Evolutionary conservation across 2,888 invertebrate genomes (phyloP), one percentile per base, ranked within the genome.

Genomic region (Agonum fuliginosum): DNA sequence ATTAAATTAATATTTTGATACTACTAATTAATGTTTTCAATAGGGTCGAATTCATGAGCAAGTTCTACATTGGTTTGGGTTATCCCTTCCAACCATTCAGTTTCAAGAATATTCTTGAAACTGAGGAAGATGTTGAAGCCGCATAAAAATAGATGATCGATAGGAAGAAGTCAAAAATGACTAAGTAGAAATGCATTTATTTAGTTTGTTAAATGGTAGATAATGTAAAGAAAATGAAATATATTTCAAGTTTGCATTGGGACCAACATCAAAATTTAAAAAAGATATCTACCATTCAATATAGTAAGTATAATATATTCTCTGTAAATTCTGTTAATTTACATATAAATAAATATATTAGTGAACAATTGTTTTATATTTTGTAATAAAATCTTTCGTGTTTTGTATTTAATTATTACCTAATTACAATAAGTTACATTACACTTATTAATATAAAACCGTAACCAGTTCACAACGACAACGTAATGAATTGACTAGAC

Each of bases 1-100:
- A 30, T 30, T 27, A 58, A 22, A n/a, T 12, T 19, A 22, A 10
- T 22, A 19, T n/a, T n/a, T n/a, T 10, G 24, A 22, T 58, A 3
- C 54, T 34, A 4, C n/a, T 34, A 8, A 24, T 62, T 30, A 6
- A 30, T 62, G 0, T 79, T 43, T 84, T 84, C n/a, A n/a, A 73
- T 84, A 95, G 95, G 95, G 97, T 97, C 83, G 97, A 97, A 87
- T 93, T 93, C 85, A 91, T 92, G 87, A 91, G 90, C 88, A 97
- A 97, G 87, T 97, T 97, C 88, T 97, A 96, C 86, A 86, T 90
- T 17, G 97, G 97, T 79, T 88, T 91, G 81, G 97, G 97, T 5
- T 93, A 95, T 87, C 87, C 91, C 79, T 97, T 97, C 89, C 90
- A 91, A 83, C 96, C 97, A 0, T 97, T 96, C 90, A 93, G 93